Evolutionary conservation across 2,113 vertebrate genomes (phyloP), one percentile per base, ranked within the genome.

Genomic region (Lamprologus sp.): DNA sequence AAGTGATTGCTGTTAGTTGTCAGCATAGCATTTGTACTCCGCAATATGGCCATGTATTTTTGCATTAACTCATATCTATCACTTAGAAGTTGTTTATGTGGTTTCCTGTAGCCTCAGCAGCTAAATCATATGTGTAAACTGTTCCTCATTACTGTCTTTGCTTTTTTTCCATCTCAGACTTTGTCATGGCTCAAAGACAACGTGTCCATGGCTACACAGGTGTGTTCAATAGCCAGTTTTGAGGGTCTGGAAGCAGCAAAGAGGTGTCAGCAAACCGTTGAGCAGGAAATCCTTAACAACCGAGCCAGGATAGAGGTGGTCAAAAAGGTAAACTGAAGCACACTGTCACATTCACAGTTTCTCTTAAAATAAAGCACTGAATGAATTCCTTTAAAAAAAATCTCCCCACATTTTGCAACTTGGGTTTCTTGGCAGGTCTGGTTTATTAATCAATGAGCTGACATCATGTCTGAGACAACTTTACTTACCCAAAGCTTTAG

Each of bases 101-200:
- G 19, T 56, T 26, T 84, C 77, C 83, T 83, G 21, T 75, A 42
- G 65, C 33, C 73, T 55, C 68, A 70, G 54, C 40, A 60, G 21
- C 60, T 55, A 54, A 83, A 83, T 79, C 26, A 28, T 49, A 51
- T 33, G 6, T 79, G 60, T 47, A 86, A 82, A 49, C 6, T 5
- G 26, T 47, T 81, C 14, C 15, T 47, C 17, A 40, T 37, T 45
- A 47, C 21, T 10, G 37, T 56, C 42, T 83, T 53, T 68, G 35
- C n/a, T 79, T 56, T 5, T 63, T 77, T 6, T 82, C 47, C 54
- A n/a, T 79, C 40, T 53, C 86, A 96, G 96, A 97, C 95, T 65
- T 91, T 97, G 89, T 93, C 94, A 79, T 97, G 96, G 96, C 94
- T 97, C 53, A 97, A 96, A 84, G 95, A 96, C 47, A 96, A 87